phyloP scores from a whole-genome alignment of 2,113 vertebrate species.

The Corythornis vintsioides region DNA sequence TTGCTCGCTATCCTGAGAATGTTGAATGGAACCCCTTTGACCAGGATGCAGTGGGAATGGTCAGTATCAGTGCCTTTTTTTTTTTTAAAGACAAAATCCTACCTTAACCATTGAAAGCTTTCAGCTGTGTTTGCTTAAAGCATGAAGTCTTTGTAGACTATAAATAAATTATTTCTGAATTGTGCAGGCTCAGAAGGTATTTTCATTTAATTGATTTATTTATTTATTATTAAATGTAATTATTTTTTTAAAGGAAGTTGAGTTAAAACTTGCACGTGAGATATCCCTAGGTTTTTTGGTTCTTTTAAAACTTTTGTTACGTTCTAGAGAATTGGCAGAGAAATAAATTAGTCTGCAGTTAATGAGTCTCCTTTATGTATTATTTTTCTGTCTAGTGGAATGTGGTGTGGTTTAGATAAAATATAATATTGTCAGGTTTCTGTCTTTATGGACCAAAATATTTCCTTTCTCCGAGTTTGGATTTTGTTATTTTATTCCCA shows the following conservation, averaged over 20 bases:
- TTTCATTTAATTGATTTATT: not conserved
- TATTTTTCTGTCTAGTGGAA: not conserved
- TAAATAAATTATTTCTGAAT: not conserved
- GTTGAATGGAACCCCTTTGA: constrained; percentile 99
- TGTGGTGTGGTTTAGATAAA: not conserved
- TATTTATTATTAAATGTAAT: too few relatives aligned
- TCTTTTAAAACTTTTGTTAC: not conserved
- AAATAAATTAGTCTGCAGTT: not conserved
- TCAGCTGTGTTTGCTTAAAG: not conserved
- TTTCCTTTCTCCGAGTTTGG: not conserved
- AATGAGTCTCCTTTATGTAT: not conserved
- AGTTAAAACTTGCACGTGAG: not conserved
- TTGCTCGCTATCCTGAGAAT: constrained; percentile 97
- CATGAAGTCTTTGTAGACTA: not conserved
- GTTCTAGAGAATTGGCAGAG: not conserved
- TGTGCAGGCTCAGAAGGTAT: not conserved
- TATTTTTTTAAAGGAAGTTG: not conserved
- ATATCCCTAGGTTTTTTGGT: not conserved
- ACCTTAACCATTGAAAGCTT: not conserved
- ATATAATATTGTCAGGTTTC: not conserved
- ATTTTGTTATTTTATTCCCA: not conserved
- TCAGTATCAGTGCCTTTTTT: constrained; percentile 68
- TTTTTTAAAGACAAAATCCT: not conserved
- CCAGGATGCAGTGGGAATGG: constrained; percentile 99
- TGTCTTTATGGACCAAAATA: not conserved